Evolutionary conservation across 2,888 invertebrate species (phyloP).

Genomic region (Caenorhabditis afra): DNA sequence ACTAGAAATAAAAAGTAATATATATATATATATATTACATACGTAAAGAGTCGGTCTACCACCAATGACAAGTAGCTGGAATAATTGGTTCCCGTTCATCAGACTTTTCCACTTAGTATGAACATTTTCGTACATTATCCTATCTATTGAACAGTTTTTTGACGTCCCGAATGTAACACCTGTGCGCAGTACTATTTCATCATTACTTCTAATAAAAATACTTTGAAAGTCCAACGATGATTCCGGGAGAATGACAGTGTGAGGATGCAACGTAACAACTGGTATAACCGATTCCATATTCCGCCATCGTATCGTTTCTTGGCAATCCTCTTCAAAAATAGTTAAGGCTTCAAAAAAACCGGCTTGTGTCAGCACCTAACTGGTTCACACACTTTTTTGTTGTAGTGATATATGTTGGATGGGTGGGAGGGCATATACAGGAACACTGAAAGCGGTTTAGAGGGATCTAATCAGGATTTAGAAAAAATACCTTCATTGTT

Average conservation of each 20-base stretch:
- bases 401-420: conserved; percentile 69
- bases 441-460: conserved; percentile 32
- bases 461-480: not conserved
- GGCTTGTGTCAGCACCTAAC: conserved; percentile 46
- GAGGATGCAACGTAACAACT: conserved; percentile 34
- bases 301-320: conserved; percentile 40
- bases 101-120: conserved; percentile 57
- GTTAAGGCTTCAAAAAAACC: conserved; percentile 1
- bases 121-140: conserved; percentile 58
- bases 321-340: not conserved
- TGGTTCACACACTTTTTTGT: conserved; percentile 64
- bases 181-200: too few species aligned
- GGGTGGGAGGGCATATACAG: conserved; percentile 67
- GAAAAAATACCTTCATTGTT: not conserved
- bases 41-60: conserved; percentile 53
- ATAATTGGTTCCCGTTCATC: conserved; percentile 34
- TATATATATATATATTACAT: too few species aligned
- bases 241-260: conserved; percentile 31
- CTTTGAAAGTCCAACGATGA: conserved; percentile 31
- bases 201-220: not conserved
- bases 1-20: not conserved
- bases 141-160: conserved; percentile 52
- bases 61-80: conserved; percentile 41
- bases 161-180: not conserved
- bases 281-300: conserved; percentile 23